These are phyloP conservation scores for Psittacula echo DNA, from an alignment of 2,797 vertebrate species.

Conservation along the genomic window DNA sequence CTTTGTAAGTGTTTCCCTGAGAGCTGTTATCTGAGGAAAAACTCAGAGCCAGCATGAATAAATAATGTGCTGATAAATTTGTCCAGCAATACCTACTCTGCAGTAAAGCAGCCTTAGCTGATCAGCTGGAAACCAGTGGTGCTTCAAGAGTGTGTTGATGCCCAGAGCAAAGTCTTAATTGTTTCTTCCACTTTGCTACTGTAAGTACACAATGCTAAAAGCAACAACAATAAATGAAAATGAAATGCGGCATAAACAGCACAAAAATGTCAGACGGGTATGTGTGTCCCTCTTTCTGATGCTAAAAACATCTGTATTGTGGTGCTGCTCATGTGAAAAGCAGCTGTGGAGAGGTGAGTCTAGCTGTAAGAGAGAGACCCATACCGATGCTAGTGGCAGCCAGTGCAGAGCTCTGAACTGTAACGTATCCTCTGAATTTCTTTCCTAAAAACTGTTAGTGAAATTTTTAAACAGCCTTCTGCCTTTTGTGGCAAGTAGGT, in stretches of 20 bases:
- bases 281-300: background rate
- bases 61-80: background rate
- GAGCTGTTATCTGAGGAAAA: background rate
- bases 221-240: background rate
- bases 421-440: background rate
- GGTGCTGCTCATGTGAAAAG: background rate
- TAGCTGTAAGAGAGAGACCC: background rate
- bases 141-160: background rate
- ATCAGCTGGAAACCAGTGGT: background rate
- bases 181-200: background rate
- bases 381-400: background rate
- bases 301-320: background rate
- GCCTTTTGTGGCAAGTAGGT: accelerated
- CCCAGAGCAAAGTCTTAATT: background rate
- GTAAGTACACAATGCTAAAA: background rate
- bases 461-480: background rate
- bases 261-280: background rate
- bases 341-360: background rate
- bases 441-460: background rate
- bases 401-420: background rate
- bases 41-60: slow-evolving; percentile 23
- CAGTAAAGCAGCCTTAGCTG: background rate
- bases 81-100: background rate
- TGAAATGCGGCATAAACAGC: background rate
- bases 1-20: background rate